phyloP scores from a whole-genome alignment of 2,113 vertebrate genomes.

The Cavia porcellus region DNA sequence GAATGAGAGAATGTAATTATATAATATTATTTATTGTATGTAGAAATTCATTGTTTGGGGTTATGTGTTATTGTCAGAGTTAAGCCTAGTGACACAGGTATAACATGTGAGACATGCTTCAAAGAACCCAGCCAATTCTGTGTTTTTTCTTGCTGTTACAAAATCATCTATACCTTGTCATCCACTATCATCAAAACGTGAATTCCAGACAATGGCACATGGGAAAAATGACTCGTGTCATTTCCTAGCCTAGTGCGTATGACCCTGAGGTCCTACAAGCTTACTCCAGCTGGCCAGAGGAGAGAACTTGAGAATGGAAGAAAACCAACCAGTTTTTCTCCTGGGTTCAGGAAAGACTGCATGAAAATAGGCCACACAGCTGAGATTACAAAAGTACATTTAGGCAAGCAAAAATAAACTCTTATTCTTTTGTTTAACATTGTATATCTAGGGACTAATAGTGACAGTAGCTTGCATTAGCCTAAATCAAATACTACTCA shows the following conservation, averaged over 20 bases:
- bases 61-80: background rate
- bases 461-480: background rate
- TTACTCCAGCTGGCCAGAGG: background rate
- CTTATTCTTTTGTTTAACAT: background rate
- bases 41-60: too few relatives aligned
- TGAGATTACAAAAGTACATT: background rate
- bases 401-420: background rate
- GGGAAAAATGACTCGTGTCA: background rate
- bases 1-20: background rate
- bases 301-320: background rate
- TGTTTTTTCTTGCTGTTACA: background rate
- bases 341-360: background rate
- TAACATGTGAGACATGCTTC: fast-evolving
- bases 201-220: fast-evolving
- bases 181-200: fast-evolving
- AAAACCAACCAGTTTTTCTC: background rate
- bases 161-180: background rate
- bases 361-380: too few relatives aligned
- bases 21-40: background rate
- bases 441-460: background rate
- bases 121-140: background rate
- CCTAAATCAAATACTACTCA: background rate
- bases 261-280: too few relatives aligned
- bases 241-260: background rate
- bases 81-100: background rate